Percentiles rank a stretch among this genome's conserved stretches.
Conservation (phyloP, 2,888 invertebrate genomes). For the Phaonia tiefii region DNA sequence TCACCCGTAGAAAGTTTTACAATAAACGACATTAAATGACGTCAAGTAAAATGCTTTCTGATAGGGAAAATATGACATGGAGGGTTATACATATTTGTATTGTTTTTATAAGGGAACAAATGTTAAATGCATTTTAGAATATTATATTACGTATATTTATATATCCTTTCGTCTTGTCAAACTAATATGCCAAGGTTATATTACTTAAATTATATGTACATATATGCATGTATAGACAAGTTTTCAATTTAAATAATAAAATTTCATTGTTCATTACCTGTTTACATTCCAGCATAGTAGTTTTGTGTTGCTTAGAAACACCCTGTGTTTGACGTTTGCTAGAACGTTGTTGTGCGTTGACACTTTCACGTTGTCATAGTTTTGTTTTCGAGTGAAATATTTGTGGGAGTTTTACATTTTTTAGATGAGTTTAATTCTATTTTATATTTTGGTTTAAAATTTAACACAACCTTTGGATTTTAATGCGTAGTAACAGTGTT, state of each 20-base stretch:
- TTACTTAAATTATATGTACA: too few relatives aligned
- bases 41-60: slow-evolving; percentile 34
- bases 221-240: too few relatives aligned
- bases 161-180: too few relatives aligned
- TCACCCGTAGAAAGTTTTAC: background rate
- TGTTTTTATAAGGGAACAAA: too few relatives aligned
- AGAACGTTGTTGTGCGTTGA: slow-evolving; percentile 11
- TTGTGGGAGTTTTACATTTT: too few relatives aligned
- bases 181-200: too few relatives aligned
- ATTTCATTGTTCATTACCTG: slow-evolving; percentile 53
- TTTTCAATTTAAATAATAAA: too few relatives aligned
- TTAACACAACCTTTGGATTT: slow-evolving; percentile 34
- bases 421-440: background rate
- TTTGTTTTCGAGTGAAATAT: slow-evolving; percentile 9
- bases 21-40: slow-evolving; percentile 24
- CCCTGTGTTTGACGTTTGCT: slow-evolving; percentile 37
- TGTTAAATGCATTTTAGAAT: too few relatives aligned
- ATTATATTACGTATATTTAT: too few relatives aligned
- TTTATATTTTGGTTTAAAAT: slow-evolving; percentile 13
- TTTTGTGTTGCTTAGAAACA: slow-evolving; percentile 5
- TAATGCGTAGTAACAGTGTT: background rate
- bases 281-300: slow-evolving; percentile 62
- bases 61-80: too few relatives aligned
- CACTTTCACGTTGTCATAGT: slow-evolving; percentile 40
- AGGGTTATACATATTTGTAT: too few relatives aligned